Conservation (phyloP, 2,888 invertebrate genomes). For the Allophyes oxyacanthae region DNA sequence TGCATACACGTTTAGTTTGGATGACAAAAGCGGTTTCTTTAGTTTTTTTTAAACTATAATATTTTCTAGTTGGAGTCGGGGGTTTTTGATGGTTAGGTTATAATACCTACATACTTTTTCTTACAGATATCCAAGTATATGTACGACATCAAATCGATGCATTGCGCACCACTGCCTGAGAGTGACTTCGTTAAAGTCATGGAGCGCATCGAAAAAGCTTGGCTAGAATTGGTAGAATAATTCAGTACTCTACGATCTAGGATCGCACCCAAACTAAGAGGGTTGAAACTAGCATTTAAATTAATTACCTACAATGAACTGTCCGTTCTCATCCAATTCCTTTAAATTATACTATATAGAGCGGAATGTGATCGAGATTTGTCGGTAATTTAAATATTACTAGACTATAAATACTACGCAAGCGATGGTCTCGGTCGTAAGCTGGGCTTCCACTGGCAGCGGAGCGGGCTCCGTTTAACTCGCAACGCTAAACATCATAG, state of each 20-base stretch:
- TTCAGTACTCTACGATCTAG: constrained; percentile 1
- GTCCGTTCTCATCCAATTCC: constrained; percentile 1
- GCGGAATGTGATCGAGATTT: background rate
- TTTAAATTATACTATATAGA: constrained; percentile 11
- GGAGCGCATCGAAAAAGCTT: constrained; percentile 18
- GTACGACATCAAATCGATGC: constrained; percentile 95
- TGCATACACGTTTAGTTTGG: too few relatives aligned
- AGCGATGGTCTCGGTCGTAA: constrained; percentile 9
- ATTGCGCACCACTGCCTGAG: constrained; percentile 95
- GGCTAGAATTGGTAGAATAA: constrained; percentile 7
- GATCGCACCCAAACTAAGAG: constrained; percentile 5
- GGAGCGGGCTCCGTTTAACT: too few relatives aligned
- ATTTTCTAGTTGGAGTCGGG: too few relatives aligned
- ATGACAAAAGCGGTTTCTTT: too few relatives aligned
- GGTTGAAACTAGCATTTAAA: background rate
- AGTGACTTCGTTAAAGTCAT: constrained; percentile 76
- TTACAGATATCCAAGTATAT: constrained; percentile 94
- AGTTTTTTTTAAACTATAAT: too few relatives aligned
- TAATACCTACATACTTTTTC: constrained; percentile 71
- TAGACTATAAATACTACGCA: constrained; percentile 17
- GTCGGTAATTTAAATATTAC: constrained; percentile 1
- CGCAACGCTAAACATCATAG: too few relatives aligned
- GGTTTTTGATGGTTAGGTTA: too few relatives aligned
- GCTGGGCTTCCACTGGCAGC: too few relatives aligned
- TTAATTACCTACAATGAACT: background rate